Percentiles rank a stretch among this genome's conserved stretches.
Conservation (phyloP, 2,888 invertebrate species). For the Anoplius nigerrimus region DNA sequence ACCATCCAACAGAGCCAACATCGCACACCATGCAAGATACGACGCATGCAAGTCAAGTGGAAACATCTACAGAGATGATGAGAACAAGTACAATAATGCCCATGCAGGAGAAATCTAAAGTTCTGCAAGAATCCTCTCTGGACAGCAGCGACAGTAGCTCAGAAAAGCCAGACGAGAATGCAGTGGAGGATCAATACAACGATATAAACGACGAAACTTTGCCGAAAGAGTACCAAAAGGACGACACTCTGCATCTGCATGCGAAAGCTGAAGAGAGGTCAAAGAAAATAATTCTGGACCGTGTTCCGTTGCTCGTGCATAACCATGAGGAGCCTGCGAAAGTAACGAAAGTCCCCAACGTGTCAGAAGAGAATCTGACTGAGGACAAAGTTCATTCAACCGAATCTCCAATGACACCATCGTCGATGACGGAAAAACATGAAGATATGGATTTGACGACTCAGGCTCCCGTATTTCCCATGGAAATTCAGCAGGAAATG, state of each 20-base stretch:
- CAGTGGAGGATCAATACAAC: constrained; percentile 69
- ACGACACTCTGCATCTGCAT: neutral
- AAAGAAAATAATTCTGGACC: constrained; percentile 17
- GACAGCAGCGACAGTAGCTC: constrained; percentile 25
- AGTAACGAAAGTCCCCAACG: neutral
- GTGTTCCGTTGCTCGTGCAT: neutral
- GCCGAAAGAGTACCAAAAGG: constrained; percentile 48
- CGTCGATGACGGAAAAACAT: constrained; percentile 36
- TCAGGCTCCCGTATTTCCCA: constrained; percentile 68
- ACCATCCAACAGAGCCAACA: constrained; percentile 24
- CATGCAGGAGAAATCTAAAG: constrained; percentile 10
- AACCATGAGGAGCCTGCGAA: neutral
- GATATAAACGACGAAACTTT: constrained; percentile 67
- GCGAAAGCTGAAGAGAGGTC: constrained; percentile 22
- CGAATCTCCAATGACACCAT: constrained; percentile 5
- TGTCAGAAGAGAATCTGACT: constrained; percentile 3
- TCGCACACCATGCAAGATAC: neutral
- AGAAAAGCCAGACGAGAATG: constrained; percentile 61
- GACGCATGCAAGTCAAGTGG: neutral
- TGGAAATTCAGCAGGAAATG: constrained; percentile 69
- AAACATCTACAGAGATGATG: constrained; percentile 33
- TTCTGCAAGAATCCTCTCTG: constrained; percentile 7
- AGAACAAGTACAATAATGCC: constrained; percentile 25
- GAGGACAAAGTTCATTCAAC: constrained; percentile 9
- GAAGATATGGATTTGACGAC: constrained; percentile 67